Evolutionary conservation across 2,888 invertebrate species (phyloP), one percentile per base, ranked within the genome.

Genomic region (Brenthis ino): DNA sequence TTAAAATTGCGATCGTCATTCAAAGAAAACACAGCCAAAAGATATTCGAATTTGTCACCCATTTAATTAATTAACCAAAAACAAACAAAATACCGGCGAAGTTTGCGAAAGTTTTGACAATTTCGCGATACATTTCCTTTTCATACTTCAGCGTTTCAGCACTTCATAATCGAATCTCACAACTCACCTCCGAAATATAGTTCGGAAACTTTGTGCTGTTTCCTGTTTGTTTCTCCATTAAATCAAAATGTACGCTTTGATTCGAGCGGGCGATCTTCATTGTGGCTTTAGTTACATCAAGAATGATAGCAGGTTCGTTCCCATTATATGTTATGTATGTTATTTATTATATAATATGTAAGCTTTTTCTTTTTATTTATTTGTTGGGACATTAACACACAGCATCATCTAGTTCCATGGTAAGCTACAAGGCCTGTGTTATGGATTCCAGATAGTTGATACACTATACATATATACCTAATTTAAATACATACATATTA

Each of bases 61-160:
- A 63, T 63, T 37, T 53, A 63, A 63, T 63, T 63, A 63, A 63
- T 63, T 63, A 63, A 54, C 63, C 63, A 53, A 63, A 56, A 67
- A 63, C 61, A 61, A 67, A 67, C 60, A n/a, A 67, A 56, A 57
- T 51, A 56, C 54, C 48, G 57, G 43, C 28, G 64, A 64, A 47
- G 43, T 58, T 63, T 63, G 51, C 20, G 33, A 68, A 60, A 68
- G 63, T 68, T 68, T 48, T 64, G 67, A 64, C 60, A 58, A 64
- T 70, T 70, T 64, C 67, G 54, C 55, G 70, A 70, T 67, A 67
- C 67, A 67, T 67, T 70, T 64, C 58, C 70, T 67, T 67, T 70
- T 55, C 58, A 60, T 70, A 67, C 70, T 70, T 70, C 58, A 64
- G 28, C 67, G 55, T 67, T 58, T 70, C 67, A 67, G 43, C 63